Conservation (phyloP, 2,888 invertebrate species). For the Sarcophaga carnaria region DNA sequence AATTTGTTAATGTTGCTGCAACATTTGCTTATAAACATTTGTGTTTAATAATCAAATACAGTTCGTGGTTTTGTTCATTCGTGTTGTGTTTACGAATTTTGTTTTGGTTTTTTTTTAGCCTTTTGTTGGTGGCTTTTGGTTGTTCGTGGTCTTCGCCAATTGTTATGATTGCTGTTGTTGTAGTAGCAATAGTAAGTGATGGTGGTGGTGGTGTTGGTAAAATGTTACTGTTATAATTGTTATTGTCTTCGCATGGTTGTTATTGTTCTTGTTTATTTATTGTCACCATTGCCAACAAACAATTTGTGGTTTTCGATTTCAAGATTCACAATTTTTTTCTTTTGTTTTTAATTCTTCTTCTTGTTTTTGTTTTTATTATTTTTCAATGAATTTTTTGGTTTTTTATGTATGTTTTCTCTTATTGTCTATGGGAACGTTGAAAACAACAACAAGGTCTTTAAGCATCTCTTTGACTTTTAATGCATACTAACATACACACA, state of each 20-base stretch:
- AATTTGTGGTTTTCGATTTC: conserved; percentile 71
- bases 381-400: conserved; percentile 11
- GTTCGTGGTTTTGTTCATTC: conserved; percentile 53
- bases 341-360: conserved; percentile 26
- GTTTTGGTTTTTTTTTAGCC: neutral
- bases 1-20: conserved; percentile 49
- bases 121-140: neutral
- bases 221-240: conserved; percentile 18
- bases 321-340: conserved; percentile 71
- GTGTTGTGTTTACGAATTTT: conserved; percentile 41
- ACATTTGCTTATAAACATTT: conserved; percentile 40
- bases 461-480: neutral
- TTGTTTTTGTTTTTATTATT: conserved; percentile 35
- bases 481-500: neutral
- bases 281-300: conserved; percentile 70
- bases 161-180: conserved; percentile 32
- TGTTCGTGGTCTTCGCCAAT: conserved; percentile 9
- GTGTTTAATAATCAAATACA: neutral
- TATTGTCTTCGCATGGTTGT: conserved; percentile 15
- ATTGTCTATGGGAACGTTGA: neutral
- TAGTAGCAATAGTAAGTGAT: neutral
- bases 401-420: conserved; percentile 15
- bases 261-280: conserved; percentile 49
- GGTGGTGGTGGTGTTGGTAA: conserved; percentile 43
- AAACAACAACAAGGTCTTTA: conserved; percentile 6